Base-by-base conservation (phyloP, 92 coral and sea anemone genomes). In the Actinostola sp. region DNA sequence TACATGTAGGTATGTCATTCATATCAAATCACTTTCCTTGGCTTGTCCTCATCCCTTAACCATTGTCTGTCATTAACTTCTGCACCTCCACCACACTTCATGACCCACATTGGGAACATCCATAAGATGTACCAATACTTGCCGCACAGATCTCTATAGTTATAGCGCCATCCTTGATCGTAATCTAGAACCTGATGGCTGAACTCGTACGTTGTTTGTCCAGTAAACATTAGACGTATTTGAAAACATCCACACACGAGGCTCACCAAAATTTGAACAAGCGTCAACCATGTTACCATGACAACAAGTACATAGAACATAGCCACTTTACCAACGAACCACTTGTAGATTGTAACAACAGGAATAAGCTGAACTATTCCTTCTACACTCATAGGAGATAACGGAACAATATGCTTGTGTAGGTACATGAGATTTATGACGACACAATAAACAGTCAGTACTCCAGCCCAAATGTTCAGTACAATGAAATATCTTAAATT, bases 181-280 rank as follows among this genome's bases (percentile, higher is more conserved):
- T 91, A 84, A 17, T 77, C 67, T 17, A 74, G 27, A 19, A 87
- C 67, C 2, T 76, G 71, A 77, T 84, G 92, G 45, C 85, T 76
- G 77, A 84, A 91, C 75, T 91, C 97, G 32, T 87, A 91, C 0
- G 88, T 87, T 38, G 97, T 91, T 58, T 91, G 97, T 26, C 97
- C 97, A 2, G 85, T 65, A 52, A 69, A 84, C 21, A 84, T 42
- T 51, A 91, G 82, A 38, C 82, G 61, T 72, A 88, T 55, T 63
- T 91, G 93, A 76, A 91, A 91, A 73, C 75, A 67, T 25, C 82
- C 84, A 68, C 88, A 87, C 0, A 60, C 66, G 0, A 61, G 50
- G 68, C 93, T 80, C 0, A 83, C 86, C 13, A 91, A 30, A 27
- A 69, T 69, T 73, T 91, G 97, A 54, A 80, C 51, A 9, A 91